A percentile compares a stretch with the other conserved stretches of the same genome.
phyloP scores from a whole-genome alignment of 2,797 vertebrate species.

The Syngnathus rostellatus region DNA sequence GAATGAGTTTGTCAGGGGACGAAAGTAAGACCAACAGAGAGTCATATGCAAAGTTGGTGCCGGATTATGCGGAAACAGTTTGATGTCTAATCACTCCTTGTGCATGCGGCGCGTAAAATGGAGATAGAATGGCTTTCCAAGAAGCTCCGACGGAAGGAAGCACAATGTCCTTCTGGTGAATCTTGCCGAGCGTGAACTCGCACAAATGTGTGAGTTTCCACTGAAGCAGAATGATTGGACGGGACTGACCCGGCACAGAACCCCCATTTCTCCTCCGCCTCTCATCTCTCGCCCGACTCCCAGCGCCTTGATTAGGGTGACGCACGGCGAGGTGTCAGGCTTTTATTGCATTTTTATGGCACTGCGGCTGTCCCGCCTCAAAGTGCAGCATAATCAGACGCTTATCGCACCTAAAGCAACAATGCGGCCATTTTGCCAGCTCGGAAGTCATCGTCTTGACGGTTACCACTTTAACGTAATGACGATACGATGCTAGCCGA shows the following conservation, averaged over 20 bases:
- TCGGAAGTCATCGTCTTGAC: neutral
- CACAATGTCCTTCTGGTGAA: slow-evolving; percentile 36
- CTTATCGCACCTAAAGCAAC: slow-evolving; percentile 13
- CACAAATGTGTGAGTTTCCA: slow-evolving; percentile 38
- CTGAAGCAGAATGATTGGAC: slow-evolving; percentile 40
- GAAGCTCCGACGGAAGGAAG: slow-evolving; percentile 48
- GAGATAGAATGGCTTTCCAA: slow-evolving; percentile 47
- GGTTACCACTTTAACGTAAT: neutral
- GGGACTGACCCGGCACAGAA: slow-evolving; percentile 26
- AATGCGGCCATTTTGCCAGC: neutral
- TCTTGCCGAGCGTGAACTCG: slow-evolving; percentile 37
- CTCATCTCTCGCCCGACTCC: slow-evolving; percentile 11
- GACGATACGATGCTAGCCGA: neutral
- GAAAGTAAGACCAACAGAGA: slow-evolving; percentile 29
- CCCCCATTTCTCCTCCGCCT: slow-evolving; percentile 14
- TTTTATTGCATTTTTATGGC: slow-evolving; percentile 9
- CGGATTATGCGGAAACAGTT: slow-evolving; percentile 48
- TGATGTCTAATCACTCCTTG: slow-evolving; percentile 57
- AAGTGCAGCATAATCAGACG: slow-evolving; percentile 25
- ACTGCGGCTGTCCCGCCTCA: slow-evolving; percentile 12
- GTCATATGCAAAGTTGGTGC: slow-evolving; percentile 32
- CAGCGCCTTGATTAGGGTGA: slow-evolving; percentile 17
- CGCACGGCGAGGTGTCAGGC: slow-evolving; percentile 10
- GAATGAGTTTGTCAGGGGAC: slow-evolving; percentile 13
- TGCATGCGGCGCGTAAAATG: slow-evolving; percentile 41